These are phyloP conservation scores for Daptonema setosum DNA, from an alignment of 2,888 invertebrate species.

Conservation along the genomic window DNA sequence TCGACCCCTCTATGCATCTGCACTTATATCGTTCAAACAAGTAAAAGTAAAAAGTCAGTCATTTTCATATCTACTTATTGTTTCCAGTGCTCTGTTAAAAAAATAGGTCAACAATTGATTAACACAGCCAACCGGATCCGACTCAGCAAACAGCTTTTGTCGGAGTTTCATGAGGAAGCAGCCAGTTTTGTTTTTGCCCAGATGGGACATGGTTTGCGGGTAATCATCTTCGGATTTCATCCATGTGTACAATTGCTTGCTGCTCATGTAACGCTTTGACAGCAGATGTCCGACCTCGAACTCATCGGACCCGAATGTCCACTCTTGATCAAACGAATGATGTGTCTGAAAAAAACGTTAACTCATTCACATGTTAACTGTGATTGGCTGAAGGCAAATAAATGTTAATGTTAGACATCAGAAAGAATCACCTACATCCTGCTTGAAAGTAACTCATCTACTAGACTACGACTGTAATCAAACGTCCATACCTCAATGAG, in stretches of 20 bases:
- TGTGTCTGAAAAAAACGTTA: slow-evolving; percentile 3
- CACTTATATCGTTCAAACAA: too few species aligned
- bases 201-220: slow-evolving; percentile 12
- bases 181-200: slow-evolving; percentile 21
- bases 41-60: background rate
- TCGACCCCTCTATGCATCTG: too few species aligned
- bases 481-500: too few species aligned
- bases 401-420: too few species aligned
- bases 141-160: slow-evolving; percentile 10
- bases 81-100: too few species aligned
- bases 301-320: slow-evolving; percentile 20
- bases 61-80: too few species aligned
- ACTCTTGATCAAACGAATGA: slow-evolving; percentile 14
- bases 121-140: background rate
- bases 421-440: too few species aligned
- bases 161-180: slow-evolving; percentile 22
- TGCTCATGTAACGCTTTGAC: slow-evolving; percentile 18
- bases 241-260: slow-evolving; percentile 16
- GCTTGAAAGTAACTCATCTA: too few species aligned
- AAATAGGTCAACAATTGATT: background rate
- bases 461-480: too few species aligned
- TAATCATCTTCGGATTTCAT: slow-evolving; percentile 13
- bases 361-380: too few species aligned
- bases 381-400: too few species aligned
- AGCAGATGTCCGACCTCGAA: slow-evolving; percentile 21